Percentiles rank a stretch among this genome's conserved stretches.
phyloP scores from a whole-genome alignment of 64 coral and sea anemone genomes.

The Anthopleura sola region DNA sequence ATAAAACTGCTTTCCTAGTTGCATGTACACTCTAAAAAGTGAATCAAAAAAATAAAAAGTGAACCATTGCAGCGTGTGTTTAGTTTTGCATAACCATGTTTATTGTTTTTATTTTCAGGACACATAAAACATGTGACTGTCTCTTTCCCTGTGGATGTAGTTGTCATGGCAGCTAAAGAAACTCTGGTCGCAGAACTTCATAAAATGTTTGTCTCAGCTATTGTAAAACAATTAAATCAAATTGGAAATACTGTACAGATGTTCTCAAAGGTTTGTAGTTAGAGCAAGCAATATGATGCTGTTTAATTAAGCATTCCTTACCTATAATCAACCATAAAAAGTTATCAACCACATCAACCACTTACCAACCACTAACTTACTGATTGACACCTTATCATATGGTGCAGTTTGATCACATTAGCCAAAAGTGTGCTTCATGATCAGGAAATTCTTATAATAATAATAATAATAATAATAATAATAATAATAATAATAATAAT shows the following conservation, averaged over 20 bases:
- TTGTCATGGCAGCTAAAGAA: conserved; percentile 11
- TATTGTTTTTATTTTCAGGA: conserved; percentile 8
- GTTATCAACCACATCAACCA: too few relatives aligned
- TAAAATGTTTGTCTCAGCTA: conserved; percentile 40
- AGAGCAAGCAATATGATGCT: not conserved
- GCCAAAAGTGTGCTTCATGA: too few relatives aligned
- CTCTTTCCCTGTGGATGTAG: conserved; percentile 34
- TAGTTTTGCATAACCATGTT: not conserved
- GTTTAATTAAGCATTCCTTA: too few relatives aligned
- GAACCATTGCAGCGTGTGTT: not conserved
- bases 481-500: too few relatives aligned
- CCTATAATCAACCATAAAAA: too few relatives aligned
- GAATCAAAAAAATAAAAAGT: not conserved
- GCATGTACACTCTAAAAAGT: too few relatives aligned
- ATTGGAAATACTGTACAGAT: conserved; percentile 18
- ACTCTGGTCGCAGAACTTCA: conserved; percentile 6
- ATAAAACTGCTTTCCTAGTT: too few relatives aligned
- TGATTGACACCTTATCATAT: too few relatives aligned
- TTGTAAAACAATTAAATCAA: conserved; percentile 35
- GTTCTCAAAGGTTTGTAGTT: conserved; percentile 50
- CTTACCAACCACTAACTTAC: too few relatives aligned
- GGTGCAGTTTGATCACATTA: too few relatives aligned
- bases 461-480: too few relatives aligned
- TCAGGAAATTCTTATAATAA: too few relatives aligned
- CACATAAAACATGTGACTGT: not conserved